These are phyloP conservation scores for Peromyscus melanophrys DNA, from an alignment of 2,797 vertebrate genomes.

Conservation along the genomic window DNA sequence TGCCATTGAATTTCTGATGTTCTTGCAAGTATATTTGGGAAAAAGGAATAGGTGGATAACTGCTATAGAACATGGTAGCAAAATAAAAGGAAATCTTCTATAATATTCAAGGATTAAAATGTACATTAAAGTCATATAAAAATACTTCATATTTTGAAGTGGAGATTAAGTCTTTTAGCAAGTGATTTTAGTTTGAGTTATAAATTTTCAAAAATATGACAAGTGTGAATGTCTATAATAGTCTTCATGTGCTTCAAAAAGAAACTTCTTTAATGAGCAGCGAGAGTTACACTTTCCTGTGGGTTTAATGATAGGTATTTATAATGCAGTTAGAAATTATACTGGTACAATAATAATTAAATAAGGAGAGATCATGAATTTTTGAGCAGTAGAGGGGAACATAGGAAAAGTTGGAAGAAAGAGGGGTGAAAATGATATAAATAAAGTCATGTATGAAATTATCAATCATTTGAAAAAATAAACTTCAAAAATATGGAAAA, in stretches of 20 bases:
- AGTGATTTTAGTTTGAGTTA: neutral
- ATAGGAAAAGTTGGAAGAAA: neutral
- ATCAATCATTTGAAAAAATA: neutral
- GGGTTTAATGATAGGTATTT: neutral
- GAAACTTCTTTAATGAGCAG: neutral
- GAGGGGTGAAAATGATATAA: neutral
- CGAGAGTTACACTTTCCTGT: neutral
- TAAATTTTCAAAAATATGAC: neutral
- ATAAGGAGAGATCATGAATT: neutral
- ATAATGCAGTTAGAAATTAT: neutral
- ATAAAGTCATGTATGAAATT: neutral
- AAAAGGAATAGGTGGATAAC: neutral
- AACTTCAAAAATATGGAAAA: slow-evolving; percentile 32
- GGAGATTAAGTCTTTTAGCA: slow-evolving; percentile 4
- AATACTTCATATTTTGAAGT: slow-evolving; percentile 42
- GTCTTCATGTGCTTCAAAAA: neutral
- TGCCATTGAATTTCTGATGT: slow-evolving; percentile 30
- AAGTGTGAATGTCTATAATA: neutral
- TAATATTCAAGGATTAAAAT: slow-evolving; percentile 3
- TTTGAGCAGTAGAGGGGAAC: neutral
- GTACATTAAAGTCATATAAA: slow-evolving; percentile 10
- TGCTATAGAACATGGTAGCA: neutral
- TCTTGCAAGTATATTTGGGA: slow-evolving; percentile 1
- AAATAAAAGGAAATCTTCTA: slow-evolving; percentile 14
- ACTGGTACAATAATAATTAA: neutral